A percentile compares a stretch with the other conserved stretches of the same genome.
Evolutionary conservation across 2,113 vertebrate species (phyloP).

Genomic region (Dolichallabes microphthalmus): DNA sequence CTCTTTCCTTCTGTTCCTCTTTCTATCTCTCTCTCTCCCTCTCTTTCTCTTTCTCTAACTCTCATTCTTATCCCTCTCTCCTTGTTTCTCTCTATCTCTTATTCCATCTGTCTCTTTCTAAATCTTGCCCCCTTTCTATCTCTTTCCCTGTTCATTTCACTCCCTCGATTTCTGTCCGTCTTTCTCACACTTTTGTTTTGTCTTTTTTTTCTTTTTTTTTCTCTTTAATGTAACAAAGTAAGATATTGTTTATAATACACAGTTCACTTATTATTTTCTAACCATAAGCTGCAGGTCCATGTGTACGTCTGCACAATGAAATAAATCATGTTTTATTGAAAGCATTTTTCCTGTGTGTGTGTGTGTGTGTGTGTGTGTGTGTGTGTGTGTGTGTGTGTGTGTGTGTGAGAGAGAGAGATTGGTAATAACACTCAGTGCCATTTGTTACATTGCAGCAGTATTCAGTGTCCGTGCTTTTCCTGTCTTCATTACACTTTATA

Average conservation of each 20-base stretch:
- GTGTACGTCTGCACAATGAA: background rate
- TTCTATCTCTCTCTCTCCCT: background rate
- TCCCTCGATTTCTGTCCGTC: too few species aligned
- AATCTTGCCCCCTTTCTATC: background rate
- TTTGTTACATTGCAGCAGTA: constrained; percentile 15
- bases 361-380: background rate
- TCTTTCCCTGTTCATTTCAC: background rate
- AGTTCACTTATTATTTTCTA: background rate
- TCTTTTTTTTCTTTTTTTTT: background rate
- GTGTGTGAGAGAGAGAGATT: background rate
- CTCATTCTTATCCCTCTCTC: background rate
- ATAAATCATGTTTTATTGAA: background rate
- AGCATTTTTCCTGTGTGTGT: background rate
- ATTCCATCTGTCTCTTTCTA: background rate
- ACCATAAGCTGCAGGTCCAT: background rate
- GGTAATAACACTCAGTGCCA: background rate
- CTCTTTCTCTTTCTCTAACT: background rate
- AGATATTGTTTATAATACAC: background rate
- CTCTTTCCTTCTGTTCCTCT: too few species aligned
- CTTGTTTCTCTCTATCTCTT: background rate
- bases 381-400: background rate
- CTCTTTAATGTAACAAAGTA: background rate
- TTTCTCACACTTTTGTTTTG: too few species aligned
- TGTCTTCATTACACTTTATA: constrained; percentile 19
- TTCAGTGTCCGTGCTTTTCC: background rate